Evolutionary conservation across 1,140 invertebrate genomes (phyloP).

Genomic region (Sarcophaga peregrina): DNA sequence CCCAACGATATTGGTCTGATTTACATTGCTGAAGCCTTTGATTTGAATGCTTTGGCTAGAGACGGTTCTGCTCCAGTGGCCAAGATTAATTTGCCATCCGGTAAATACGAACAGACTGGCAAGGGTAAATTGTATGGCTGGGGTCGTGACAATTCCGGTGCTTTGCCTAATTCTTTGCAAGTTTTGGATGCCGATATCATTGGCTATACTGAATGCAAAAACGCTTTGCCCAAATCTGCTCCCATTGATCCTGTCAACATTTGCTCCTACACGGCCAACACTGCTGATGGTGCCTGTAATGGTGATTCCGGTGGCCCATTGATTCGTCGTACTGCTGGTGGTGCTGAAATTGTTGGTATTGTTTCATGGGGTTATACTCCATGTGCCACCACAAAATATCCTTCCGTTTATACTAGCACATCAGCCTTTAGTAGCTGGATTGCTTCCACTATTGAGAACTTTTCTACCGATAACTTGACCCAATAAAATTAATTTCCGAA

Average conservation of each 20-base stretch:
- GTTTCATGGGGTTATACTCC: conserved; percentile 79
- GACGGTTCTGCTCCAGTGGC: conserved; percentile 66
- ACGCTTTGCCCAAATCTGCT: conserved; percentile 46
- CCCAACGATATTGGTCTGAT: conserved; percentile 75
- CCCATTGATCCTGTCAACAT: conserved; percentile 63
- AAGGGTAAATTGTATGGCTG: conserved; percentile 67
- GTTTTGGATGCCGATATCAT: conserved; percentile 62
- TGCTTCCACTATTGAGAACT: conserved; percentile 52
- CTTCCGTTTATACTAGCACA: conserved; percentile 75
- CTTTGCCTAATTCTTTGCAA: conserved; percentile 60
- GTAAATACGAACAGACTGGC: conserved; percentile 57
- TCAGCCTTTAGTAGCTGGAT: conserved; percentile 61
- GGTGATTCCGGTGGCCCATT: conserved; percentile 75
- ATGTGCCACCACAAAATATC: conserved; percentile 72
- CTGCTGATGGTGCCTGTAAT: conserved; percentile 70
- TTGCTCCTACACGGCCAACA: conserved; percentile 71
- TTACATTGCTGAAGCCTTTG: conserved; percentile 68
- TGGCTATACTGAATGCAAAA: conserved; percentile 48
- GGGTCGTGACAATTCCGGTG: conserved; percentile 66
- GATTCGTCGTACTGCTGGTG: conserved; percentile 52
- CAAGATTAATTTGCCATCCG: conserved; percentile 67
- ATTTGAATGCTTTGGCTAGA: conserved; percentile 62
- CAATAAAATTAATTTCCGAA: not conserved
- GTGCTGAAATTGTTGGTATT: conserved; percentile 70
- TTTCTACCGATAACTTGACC: not conserved